Percentiles rank a stretch among this genome's conserved stretches.
These are phyloP conservation scores for Chrysodeixis includens DNA, from an alignment of 2,888 invertebrate species.

Conservation along the genomic window DNA sequence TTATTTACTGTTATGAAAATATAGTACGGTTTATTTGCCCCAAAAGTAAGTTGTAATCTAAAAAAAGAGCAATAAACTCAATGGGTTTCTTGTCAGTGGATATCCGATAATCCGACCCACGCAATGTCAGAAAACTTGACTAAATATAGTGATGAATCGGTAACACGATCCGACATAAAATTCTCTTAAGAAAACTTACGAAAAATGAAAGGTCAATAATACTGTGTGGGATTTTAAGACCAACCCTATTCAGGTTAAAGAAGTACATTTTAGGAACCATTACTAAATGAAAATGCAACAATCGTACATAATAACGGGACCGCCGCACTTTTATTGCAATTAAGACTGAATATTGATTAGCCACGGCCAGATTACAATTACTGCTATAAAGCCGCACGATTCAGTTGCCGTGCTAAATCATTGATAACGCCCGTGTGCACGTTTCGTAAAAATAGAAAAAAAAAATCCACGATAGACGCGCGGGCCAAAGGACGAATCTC, in stretches of 20 bases:
- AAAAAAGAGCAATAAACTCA: conserved; percentile 3
- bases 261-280: conserved; percentile 14
- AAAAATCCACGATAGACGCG: conserved; percentile 16
- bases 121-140: background rate
- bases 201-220: background rate
- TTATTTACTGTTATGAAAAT: background rate
- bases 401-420: conserved; percentile 67
- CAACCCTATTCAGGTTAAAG: background rate
- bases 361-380: conserved; percentile 66
- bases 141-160: conserved; percentile 7
- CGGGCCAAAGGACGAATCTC: conserved; percentile 13
- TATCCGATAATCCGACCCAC: conserved; percentile 8
- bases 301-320: conserved; percentile 35
- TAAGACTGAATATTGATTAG: conserved; percentile 64
- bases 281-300: conserved; percentile 30
- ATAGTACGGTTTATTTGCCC: background rate
- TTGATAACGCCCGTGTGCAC: conserved; percentile 64
- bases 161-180: background rate
- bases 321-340: conserved; percentile 50
- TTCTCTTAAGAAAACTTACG: background rate
- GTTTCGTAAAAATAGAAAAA: conserved; percentile 35
- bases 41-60: background rate
- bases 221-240: too few relatives aligned
- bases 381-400: conserved; percentile 59
- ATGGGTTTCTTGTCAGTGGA: conserved; percentile 1